Base-by-base conservation (phyloP, 1,140 invertebrate species). In the Druon quercuslanigerum region DNA sequence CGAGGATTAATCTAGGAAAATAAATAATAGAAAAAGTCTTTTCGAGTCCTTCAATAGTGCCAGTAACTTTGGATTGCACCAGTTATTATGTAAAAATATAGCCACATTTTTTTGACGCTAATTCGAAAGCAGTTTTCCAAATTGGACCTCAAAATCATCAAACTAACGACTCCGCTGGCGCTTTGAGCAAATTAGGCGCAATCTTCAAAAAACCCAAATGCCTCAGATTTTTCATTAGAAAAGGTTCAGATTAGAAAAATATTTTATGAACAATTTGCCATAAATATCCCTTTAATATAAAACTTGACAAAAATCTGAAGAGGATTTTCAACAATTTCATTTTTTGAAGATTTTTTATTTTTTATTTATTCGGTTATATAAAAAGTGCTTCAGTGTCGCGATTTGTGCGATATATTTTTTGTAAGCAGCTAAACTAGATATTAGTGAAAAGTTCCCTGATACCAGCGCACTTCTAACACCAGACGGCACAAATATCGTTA, bases 401-500 rank as follows among this genome's bases (percentile, higher is more conserved):
- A 40, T 66, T 66, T 66, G 60, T 46, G 60, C 60, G 25, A 46
- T n/a, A 54, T n/a, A 19, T 54, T 6, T 54, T 54, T 19, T 54
- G 6, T 19, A 4, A 33, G 25, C n/a, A 8, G 17, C n/a, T 54
- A 9, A 17, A 17, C 40, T 46, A 46, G 40, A 46, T 46, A 46
- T 46, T 46, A 11, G 9, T 46, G 9, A 46, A 25, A 40, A 82
- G 86, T 90, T 90, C 89, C 89, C 89, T 90, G 89, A 90, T 90
- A 90, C 85, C 89, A 90, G 84, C 87, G 89, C 82, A 80, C 80
- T 88, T 78, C 81, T 83, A 78, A 88, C 83, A 88, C 85, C 78
- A 81, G 80, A 84, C 79, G 87, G 85, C 89, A 90, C 87, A 90
- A 89, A 89, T 87, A 87, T 88, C 87, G 85, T 88, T 88, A 88